phyloP scores from a whole-genome alignment of 2,888 invertebrate species.

The Drosophila anomalipes region DNA sequence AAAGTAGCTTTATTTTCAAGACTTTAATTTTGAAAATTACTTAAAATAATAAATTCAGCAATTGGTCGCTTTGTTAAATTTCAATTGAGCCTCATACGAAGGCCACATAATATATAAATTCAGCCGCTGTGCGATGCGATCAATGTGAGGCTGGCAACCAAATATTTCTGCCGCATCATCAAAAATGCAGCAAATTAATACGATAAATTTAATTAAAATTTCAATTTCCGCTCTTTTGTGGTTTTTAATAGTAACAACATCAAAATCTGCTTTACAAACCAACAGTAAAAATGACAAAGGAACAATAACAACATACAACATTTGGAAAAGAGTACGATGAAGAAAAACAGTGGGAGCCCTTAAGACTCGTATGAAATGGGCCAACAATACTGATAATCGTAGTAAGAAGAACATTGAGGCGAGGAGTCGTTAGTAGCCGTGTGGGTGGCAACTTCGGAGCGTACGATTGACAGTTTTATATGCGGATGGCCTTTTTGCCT shows the following conservation, averaged over 20 bases:
- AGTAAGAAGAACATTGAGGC: constrained; percentile 16
- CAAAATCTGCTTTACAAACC: constrained; percentile 23
- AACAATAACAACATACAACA: constrained; percentile 20
- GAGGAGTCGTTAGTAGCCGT: constrained; percentile 4
- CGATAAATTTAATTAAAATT: constrained; percentile 58
- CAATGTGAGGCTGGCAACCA: constrained; percentile 17
- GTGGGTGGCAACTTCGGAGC: neutral
- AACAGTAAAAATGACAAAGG: constrained; percentile 24
- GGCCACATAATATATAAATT: constrained; percentile 15
- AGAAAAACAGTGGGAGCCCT: neutral
- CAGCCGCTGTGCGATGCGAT: constrained; percentile 4
- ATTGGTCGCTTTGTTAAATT: constrained; percentile 1
- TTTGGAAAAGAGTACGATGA: constrained; percentile 3
- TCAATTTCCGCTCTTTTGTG: constrained; percentile 58
- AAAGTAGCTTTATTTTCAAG: constrained; percentile 5
- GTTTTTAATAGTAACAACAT: constrained; percentile 22
- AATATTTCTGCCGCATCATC: constrained; percentile 56
- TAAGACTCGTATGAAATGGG: neutral
- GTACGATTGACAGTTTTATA: constrained; percentile 39
- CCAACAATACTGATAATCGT: constrained; percentile 44
- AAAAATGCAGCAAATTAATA: constrained; percentile 61
- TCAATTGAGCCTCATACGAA: constrained; percentile 9
- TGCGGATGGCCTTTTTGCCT: neutral
- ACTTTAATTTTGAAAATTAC: neutral
- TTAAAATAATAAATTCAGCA: constrained; percentile 3